Evolutionary conservation across 35 echinoderm and acorn worm species (phyloP), one percentile per base, ranked within the genome.

Genomic region (Ophioderma brevispina): DNA sequence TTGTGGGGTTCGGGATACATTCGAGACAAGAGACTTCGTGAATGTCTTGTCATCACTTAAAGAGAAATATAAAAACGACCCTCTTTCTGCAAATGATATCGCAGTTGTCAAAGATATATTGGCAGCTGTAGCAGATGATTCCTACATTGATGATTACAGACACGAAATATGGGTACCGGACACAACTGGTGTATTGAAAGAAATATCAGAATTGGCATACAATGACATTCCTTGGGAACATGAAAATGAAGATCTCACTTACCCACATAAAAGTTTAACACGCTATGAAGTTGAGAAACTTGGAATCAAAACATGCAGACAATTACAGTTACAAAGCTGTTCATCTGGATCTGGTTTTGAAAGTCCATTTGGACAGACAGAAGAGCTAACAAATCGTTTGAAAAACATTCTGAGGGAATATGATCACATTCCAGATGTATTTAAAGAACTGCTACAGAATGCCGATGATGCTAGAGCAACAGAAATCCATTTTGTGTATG

Each of bases 391-490:
- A 42, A 85, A 40, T 32, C 76, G 96, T 31, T 76, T 98, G 30
- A 85, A 80, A 49, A 52, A 89, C 6, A 94, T 98, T 30, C 46
- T 98, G 14, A 40, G 78, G 33, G 89, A 85, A 8, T 98, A 98
- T 75, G 88, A 92, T 17, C 88, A 80, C 49, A 88, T 89, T 79
- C 43, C 77, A 56, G 55, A 81, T 39, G 84, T 98, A 31, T 64
- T 98, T 15, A 98, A 98, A 80, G 96, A 98, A 80, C 50, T 98
- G 38, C 46, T 98, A 30, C 96, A 98, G 55, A 98, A 98, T 90
- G 92, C 96, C 1, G 96, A 98, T 77, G 96, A 98, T 85, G 96
- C 96, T 30, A 39, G 75, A 40, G 92, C 96, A 23, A 89, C 92
- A 76, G 86, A 89, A 81, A 86, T 98, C 37, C 92, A 98, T 70